These are phyloP conservation scores for Hermatobates lingyangjiaoensis DNA, from an alignment of 1,140 invertebrate species.

Conservation along the genomic window DNA sequence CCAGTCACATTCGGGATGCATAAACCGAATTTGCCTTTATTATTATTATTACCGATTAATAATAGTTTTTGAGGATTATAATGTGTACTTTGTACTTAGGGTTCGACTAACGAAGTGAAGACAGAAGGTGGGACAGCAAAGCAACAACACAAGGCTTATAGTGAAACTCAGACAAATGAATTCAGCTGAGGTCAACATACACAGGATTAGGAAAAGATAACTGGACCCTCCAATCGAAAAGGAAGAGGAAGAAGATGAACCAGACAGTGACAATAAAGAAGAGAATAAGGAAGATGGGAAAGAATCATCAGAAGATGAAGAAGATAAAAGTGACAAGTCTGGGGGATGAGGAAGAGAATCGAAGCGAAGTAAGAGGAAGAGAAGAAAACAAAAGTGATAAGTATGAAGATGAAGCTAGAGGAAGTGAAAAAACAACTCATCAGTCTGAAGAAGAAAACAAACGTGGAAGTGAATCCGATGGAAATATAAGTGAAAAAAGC, in stretches of 20 bases:
- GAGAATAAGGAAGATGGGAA: slow-evolving; percentile 9
- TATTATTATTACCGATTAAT: no score
- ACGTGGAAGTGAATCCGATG: not conserved
- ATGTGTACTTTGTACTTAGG: slow-evolving; percentile 23
- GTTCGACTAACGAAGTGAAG: slow-evolving; percentile 79
- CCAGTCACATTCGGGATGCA: no score
- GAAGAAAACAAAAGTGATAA: not conserved
- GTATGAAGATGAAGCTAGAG: no score
- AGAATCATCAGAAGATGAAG: slow-evolving; percentile 10
- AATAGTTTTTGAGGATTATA: no score
- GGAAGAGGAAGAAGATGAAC: slow-evolving; percentile 45
- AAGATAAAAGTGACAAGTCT: slow-evolving; percentile 9
- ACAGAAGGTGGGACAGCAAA: slow-evolving; percentile 45
- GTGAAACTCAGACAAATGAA: slow-evolving; percentile 81
- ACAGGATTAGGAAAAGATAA: slow-evolving; percentile 67
- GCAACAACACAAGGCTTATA: slow-evolving; percentile 64
- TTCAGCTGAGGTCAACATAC: slow-evolving; percentile 65
- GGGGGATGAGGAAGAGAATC: slow-evolving; percentile 6
- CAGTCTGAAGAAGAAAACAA: slow-evolving; percentile 7
- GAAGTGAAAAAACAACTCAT: slow-evolving; percentile 4
- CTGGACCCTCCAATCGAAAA: slow-evolving; percentile 64
- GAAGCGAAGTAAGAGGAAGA: slow-evolving; percentile 5
- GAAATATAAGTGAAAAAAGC: no score
- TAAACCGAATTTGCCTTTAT: no score
- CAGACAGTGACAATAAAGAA: slow-evolving; percentile 15